Conservation (phyloP, 2,888 invertebrate species). For the Polia nebulosa region DNA sequence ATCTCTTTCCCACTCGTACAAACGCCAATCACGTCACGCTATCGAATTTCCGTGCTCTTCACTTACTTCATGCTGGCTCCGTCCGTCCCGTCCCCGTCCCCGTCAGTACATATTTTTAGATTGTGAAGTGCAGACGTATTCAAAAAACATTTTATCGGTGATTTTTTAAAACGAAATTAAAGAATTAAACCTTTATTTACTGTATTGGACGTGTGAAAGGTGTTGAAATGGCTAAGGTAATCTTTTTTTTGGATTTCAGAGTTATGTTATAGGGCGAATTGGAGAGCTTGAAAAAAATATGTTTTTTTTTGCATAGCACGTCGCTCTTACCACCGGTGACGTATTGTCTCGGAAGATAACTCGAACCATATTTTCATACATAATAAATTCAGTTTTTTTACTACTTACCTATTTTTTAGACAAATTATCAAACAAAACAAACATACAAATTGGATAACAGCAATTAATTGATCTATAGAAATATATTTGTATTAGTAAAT, state of each 20-base stretch:
- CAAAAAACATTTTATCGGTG: slow-evolving; percentile 70
- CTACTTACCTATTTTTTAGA: neutral
- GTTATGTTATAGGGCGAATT: neutral
- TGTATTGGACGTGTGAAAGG: slow-evolving; percentile 63
- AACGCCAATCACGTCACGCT: slow-evolving; percentile 73
- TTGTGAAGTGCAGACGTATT: slow-evolving; percentile 76
- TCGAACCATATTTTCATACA: slow-evolving; percentile 37
- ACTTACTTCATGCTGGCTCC: slow-evolving; percentile 64
- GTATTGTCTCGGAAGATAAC: slow-evolving; percentile 62
- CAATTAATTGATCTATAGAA: neutral
- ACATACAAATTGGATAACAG: neutral
- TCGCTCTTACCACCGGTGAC: slow-evolving; percentile 62
- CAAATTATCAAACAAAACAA: neutral
- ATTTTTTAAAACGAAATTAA: slow-evolving; percentile 80
- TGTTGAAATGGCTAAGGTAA: slow-evolving; percentile 87
- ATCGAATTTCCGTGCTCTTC: slow-evolving; percentile 83
- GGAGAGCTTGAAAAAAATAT: slow-evolving; percentile 40
- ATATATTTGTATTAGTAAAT: neutral
- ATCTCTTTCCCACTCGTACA: slow-evolving; percentile 72
- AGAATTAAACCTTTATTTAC: slow-evolving; percentile 70
- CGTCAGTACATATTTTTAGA: slow-evolving; percentile 87
- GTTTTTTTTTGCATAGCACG: slow-evolving; percentile 53
- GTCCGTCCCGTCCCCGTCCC: too few species aligned
- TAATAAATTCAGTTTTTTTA: slow-evolving; percentile 20
- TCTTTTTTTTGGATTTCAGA: slow-evolving; percentile 54